These are phyloP conservation scores for Drosophila demipolita DNA, from an alignment of 2,888 invertebrate species.

Conservation along the genomic window DNA sequence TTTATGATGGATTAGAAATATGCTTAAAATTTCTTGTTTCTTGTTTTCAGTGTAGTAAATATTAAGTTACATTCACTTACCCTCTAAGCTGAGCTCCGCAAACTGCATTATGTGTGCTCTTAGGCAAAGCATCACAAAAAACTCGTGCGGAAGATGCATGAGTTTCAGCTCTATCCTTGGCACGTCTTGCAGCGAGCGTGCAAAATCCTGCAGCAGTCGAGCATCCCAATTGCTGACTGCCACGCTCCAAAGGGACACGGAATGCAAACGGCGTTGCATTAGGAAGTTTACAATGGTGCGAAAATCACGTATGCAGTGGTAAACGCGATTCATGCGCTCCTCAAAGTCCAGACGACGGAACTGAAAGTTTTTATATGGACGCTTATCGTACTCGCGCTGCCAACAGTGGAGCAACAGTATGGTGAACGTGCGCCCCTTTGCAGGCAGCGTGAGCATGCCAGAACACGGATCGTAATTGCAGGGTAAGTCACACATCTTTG, in stretches of 20 bases:
- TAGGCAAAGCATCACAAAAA: constrained; percentile 66
- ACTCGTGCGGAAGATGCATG: constrained; percentile 68
- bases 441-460: not conserved
- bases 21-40: not conserved
- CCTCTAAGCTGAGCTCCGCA: constrained; percentile 67
- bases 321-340: constrained; percentile 70
- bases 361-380: constrained; percentile 78
- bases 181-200: constrained; percentile 49
- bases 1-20: not conserved
- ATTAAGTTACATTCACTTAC: constrained; percentile 39
- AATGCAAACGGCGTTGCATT: constrained; percentile 31
- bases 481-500: constrained; percentile 63
- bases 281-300: constrained; percentile 72
- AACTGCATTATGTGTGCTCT: constrained; percentile 58
- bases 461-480: constrained; percentile 36
- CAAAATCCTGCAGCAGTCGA: constrained; percentile 57
- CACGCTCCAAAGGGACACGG: constrained; percentile 58
- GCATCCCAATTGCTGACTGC: constrained; percentile 41
- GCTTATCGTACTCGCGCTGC: constrained; percentile 82
- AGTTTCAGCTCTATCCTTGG: constrained; percentile 63
- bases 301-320: constrained; percentile 71
- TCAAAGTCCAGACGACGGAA: constrained; percentile 76
- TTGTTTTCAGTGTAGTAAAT: not conserved
- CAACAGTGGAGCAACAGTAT: constrained; percentile 80
- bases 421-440: constrained; percentile 41